Evolutionary conservation across 2,888 invertebrate species (phyloP).

Genomic region (Tinea trinotella): DNA sequence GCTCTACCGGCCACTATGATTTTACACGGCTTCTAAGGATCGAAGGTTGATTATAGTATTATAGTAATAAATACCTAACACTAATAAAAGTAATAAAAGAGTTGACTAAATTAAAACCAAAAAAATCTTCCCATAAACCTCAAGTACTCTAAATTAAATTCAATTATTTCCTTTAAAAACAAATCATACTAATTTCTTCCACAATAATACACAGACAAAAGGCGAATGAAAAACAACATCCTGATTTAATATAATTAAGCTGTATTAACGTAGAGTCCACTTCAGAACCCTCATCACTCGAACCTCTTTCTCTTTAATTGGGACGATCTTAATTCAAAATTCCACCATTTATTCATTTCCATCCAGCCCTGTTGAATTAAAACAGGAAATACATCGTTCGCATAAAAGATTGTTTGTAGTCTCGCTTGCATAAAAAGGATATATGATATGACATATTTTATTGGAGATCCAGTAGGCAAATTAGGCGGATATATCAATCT

Average conservation of each 20-base stretch:
- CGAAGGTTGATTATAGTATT: too few relatives aligned
- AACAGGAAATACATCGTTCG: conserved; percentile 58
- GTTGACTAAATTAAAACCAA: too few relatives aligned
- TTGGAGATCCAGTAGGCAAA: conserved; percentile 56
- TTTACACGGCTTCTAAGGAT: too few relatives aligned
- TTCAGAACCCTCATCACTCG: conserved; percentile 54
- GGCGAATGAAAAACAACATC: conserved; percentile 19
- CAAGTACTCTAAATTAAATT: neutral
- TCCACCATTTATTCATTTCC: conserved; percentile 42
- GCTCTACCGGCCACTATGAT: too few relatives aligned
- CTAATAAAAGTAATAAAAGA: too few relatives aligned
- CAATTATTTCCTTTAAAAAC: conserved; percentile 5
- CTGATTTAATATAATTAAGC: conserved; percentile 22
- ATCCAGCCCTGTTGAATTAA: conserved; percentile 32
- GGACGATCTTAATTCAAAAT: conserved; percentile 48
- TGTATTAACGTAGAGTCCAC: conserved; percentile 29
- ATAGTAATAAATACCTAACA: too few relatives aligned
- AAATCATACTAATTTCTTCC: conserved; percentile 7
- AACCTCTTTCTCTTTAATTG: conserved; percentile 56
- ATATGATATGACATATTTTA: conserved; percentile 68
- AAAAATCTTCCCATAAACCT: too few relatives aligned
- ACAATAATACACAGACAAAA: conserved; percentile 15
- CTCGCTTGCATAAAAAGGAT: conserved; percentile 46
- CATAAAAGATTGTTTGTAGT: conserved; percentile 54
- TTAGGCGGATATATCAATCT: conserved; percentile 70